Conservation (phyloP, 2,797 vertebrate species). For the Rhyacichthys aspro region DNA sequence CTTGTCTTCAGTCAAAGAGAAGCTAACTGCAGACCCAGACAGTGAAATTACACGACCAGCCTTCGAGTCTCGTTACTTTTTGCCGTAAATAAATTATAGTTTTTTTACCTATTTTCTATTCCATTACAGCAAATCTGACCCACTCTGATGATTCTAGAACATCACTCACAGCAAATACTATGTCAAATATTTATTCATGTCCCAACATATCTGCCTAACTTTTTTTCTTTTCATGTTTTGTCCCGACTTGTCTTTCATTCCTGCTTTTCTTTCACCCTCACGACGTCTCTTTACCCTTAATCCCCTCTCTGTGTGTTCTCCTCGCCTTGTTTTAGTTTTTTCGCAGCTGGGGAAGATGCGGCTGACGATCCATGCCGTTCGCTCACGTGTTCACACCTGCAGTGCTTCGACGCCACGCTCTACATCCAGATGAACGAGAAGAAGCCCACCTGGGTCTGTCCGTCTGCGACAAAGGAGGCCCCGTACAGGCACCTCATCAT, state of each 20-base stretch:
- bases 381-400: slow-evolving; percentile 95
- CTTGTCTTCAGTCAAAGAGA: slow-evolving; percentile 92
- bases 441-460: slow-evolving; percentile 98
- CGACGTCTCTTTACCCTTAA: slow-evolving; percentile 13
- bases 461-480: slow-evolving; percentile 98
- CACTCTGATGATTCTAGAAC: too few species aligned
- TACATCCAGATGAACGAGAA: slow-evolving; percentile 99
- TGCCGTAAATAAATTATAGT: slow-evolving; percentile 85
- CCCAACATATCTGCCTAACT: slow-evolving; percentile 18
- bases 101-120: slow-evolving; percentile 5
- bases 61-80: slow-evolving; percentile 95
- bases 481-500: slow-evolving; percentile 98
- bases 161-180: too few species aligned
- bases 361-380: slow-evolving; percentile 92
- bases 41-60: slow-evolving; percentile 98
- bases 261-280: slow-evolving; percentile 10
- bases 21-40: slow-evolving; percentile 95
- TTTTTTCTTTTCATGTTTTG: slow-evolving; percentile 19
- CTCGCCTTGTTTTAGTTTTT: slow-evolving; percentile 25
- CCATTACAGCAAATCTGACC: too few species aligned
- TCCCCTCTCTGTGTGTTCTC: slow-evolving; percentile 27
- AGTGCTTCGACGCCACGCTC: slow-evolving; percentile 97
- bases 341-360: slow-evolving; percentile 95
- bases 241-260: slow-evolving; percentile 20
- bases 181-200: too few species aligned